Evolutionary conservation across 1,140 invertebrate genomes (phyloP), one percentile per base, ranked within the genome.

Genomic region (Akabosia matsudoensis): DNA sequence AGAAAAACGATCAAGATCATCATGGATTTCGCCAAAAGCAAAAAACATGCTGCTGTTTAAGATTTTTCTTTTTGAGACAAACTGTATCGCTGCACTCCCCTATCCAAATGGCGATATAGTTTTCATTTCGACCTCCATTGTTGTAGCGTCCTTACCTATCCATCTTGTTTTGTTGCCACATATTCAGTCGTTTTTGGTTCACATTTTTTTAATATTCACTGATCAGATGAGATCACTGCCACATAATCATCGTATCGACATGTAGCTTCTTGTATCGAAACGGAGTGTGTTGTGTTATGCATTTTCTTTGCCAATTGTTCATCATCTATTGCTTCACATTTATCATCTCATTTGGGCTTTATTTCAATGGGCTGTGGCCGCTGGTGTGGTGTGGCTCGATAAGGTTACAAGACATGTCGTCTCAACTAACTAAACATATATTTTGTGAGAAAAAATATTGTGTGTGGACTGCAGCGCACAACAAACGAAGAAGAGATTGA

Each of bases 11-110:
- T n/a, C n/a, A n/a, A n/a, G n/a, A n/a, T n/a, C n/a, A n/a, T n/a
- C n/a, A n/a, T n/a, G n/a, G 7, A n/a, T 56, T 56, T 56, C 54
- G 54, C 54, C 54, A 56, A 22, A 56, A 56, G 54, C 54, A 22
- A 56, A n/a, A 22, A 13, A n/a, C n/a, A n/a, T n/a, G n/a, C n/a
- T n/a, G n/a, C n/a, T n/a, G n/a, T n/a, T n/a, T n/a, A n/a, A n/a
- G n/a, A n/a, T n/a, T n/a, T n/a, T n/a, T n/a, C n/a, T n/a, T n/a
- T n/a, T n/a, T n/a, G n/a, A n/a, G n/a, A n/a, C n/a, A n/a, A n/a
- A n/a, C n/a, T n/a, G n/a, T n/a, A n/a, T n/a, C n/a, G n/a, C n/a
- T n/a, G n/a, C n/a, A n/a, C n/a, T n/a, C n/a, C n/a, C n/a, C n/a
- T n/a, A n/a, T n/a, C n/a, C n/a, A n/a, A n/a, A n/a, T n/a, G n/a